Conservation (phyloP, 2,113 vertebrate genomes). For the Orthochromis malagaraziensis region DNA sequence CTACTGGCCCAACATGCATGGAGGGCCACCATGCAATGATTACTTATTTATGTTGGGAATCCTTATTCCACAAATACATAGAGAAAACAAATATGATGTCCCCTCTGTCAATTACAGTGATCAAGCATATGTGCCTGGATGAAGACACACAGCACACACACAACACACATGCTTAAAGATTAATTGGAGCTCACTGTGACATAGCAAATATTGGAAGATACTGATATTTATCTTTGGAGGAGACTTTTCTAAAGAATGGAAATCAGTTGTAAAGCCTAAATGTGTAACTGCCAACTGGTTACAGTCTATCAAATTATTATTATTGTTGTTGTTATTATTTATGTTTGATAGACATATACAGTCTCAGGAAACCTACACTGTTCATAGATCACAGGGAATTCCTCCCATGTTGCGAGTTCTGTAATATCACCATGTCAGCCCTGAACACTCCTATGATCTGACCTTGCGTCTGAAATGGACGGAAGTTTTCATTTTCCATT, state of each 20-base stretch:
- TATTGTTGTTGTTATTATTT: neutral
- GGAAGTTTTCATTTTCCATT: neutral
- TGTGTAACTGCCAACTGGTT: neutral
- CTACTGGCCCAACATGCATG: constrained; percentile 48
- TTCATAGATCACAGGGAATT: neutral
- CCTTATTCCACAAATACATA: constrained; percentile 41
- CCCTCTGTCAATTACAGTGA: constrained; percentile 20
- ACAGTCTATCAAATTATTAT: neutral
- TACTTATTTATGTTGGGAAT: constrained; percentile 61
- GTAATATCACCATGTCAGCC: neutral
- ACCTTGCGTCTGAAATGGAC: neutral
- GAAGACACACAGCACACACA: neutral
- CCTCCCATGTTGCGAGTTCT: neutral
- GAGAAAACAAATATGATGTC: constrained; percentile 57
- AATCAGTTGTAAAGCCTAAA: neutral
- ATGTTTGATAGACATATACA: neutral
- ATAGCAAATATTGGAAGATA: neutral
- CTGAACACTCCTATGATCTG: neutral
- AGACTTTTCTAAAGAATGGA: neutral
- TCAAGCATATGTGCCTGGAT: constrained; percentile 23
- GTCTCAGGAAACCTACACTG: neutral
- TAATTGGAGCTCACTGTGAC: neutral
- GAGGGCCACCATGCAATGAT: constrained; percentile 48
- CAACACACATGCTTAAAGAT: neutral
- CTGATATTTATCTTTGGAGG: neutral